Evolutionary conservation across 2,888 invertebrate species (phyloP).

Genomic region (Eupithecia pulchellata): DNA sequence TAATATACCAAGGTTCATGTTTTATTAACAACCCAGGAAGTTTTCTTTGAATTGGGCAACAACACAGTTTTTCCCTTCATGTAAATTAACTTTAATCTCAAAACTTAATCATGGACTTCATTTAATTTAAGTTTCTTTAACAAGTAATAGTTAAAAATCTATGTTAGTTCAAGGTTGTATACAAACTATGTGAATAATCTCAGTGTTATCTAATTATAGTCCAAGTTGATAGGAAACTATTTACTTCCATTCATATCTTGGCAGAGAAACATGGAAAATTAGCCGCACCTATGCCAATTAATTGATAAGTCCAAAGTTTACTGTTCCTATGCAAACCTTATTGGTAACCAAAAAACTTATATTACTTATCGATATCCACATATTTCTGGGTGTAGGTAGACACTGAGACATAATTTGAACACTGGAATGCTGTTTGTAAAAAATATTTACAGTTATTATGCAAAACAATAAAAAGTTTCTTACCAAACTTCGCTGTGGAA

Average conservation of each 20-base stretch:
- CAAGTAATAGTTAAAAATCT: not conserved
- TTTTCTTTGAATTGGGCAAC: not conserved
- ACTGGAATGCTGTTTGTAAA: not conserved
- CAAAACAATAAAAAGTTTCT: slow-evolving; percentile 44
- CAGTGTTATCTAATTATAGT: slow-evolving; percentile 35
- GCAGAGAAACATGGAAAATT: slow-evolving; percentile 52
- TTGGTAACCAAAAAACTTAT: slow-evolving; percentile 18
- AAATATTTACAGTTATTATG: slow-evolving; percentile 10
- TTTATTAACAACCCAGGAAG: not conserved
- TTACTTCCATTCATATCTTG: slow-evolving; percentile 46
- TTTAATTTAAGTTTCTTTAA: not conserved
- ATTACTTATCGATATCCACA: not conserved
- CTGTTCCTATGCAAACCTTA: slow-evolving; percentile 30
- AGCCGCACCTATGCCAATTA: slow-evolving; percentile 62
- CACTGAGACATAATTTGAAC: not conserved
- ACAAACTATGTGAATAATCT: slow-evolving; percentile 1
- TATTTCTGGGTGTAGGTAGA: not conserved
- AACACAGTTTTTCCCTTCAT: not conserved
- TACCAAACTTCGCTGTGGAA: slow-evolving; percentile 78
- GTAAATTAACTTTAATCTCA: not conserved
- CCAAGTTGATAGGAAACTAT: slow-evolving; percentile 40
- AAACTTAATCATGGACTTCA: not conserved
- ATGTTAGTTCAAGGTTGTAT: not conserved
- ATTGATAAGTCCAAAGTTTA: slow-evolving; percentile 71
- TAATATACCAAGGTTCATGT: not conserved